phyloP scores from a whole-genome alignment of 2,113 vertebrate species.

The Lepidiolamprologus cunningtoni region DNA sequence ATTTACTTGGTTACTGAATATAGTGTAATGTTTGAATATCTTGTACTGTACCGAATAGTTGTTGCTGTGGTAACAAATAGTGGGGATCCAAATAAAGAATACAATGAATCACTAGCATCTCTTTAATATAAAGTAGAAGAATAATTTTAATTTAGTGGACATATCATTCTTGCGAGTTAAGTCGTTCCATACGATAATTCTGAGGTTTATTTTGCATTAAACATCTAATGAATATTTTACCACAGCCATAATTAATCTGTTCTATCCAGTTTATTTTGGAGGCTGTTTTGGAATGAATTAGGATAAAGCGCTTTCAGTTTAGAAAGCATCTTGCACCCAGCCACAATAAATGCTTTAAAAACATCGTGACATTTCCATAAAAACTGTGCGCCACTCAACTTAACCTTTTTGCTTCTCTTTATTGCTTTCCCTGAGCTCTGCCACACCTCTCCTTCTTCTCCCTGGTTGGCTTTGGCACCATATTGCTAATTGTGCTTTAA shows the following conservation, averaged over 20 bases:
- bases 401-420: slow-evolving; percentile 8
- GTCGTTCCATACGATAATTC: not conserved
- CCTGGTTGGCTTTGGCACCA: not conserved
- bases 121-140: not conserved
- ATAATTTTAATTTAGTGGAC: not conserved
- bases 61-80: not conserved
- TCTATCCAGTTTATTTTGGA: not conserved
- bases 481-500: slow-evolving; percentile 42
- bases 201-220: not conserved
- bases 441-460: not conserved
- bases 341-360: not conserved
- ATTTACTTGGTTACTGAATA: not conserved
- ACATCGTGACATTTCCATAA: slow-evolving; percentile 11
- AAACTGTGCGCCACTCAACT: not conserved
- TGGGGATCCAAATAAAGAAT: not conserved
- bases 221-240: not conserved
- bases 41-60: not conserved
- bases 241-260: not conserved
- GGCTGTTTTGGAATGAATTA: not conserved
- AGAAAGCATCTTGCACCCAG: not conserved
- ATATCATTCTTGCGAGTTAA: not conserved
- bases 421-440: not conserved
- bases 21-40: not conserved
- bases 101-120: not conserved
- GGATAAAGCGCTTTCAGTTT: not conserved